Conservation (phyloP, 2,797 vertebrate species). For the Rhabdomys pumilio region DNA sequence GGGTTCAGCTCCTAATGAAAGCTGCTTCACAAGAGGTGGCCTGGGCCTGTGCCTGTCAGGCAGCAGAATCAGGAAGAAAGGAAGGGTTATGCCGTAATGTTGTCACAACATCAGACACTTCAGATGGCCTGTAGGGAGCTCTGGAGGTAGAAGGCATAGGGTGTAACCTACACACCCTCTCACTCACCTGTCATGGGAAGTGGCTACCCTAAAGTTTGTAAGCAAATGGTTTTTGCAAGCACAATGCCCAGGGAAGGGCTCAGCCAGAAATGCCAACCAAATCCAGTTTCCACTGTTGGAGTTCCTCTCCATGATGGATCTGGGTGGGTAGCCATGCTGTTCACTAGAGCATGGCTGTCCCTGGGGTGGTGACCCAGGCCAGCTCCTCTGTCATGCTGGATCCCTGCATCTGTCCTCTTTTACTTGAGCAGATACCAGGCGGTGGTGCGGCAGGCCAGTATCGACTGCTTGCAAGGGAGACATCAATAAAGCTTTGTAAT, state of each 20-base stretch:
- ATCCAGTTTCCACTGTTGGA: not conserved
- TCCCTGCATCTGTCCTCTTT: conserved; percentile 79
- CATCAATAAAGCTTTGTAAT: not conserved
- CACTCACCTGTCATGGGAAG: too few species aligned
- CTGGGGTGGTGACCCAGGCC: not conserved
- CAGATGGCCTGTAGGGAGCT: not conserved
- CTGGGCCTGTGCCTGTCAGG: not conserved
- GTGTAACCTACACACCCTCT: not conserved
- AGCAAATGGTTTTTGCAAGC: not conserved
- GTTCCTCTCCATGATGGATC: not conserved
- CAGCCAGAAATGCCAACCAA: not conserved
- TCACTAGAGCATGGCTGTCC: too few species aligned
- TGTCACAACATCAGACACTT: not conserved
- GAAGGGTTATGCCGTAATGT: fast-evolving
- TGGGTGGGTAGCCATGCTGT: not conserved
- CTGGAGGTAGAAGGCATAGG: not conserved
- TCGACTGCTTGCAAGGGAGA: conserved; percentile 67
- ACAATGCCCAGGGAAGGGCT: not conserved
- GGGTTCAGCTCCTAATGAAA: not conserved
- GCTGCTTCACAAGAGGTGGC: not conserved
- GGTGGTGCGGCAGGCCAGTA: conserved; percentile 77
- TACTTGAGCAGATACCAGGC: conserved; percentile 84
- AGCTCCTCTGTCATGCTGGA: not conserved
- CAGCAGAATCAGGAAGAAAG: not conserved
- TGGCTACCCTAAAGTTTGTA: not conserved